Conservation (phyloP, 2,113 vertebrate species). For the Gadus macrocephalus region DNA sequence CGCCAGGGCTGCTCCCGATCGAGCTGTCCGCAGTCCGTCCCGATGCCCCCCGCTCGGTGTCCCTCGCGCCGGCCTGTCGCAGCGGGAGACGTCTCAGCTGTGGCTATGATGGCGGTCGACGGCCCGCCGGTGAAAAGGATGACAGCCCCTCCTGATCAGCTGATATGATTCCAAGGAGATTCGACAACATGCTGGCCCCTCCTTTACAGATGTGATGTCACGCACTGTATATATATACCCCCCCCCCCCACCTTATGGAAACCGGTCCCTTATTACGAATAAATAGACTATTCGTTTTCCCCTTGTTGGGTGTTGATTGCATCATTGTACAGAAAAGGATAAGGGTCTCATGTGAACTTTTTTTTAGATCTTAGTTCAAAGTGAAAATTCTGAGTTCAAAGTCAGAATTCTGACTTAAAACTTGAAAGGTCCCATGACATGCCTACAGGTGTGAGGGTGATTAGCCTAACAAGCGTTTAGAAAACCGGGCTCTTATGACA, state of each 20-base stretch:
- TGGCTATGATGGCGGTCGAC: background rate
- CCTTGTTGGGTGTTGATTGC: too few relatives aligned
- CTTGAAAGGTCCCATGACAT: too few relatives aligned
- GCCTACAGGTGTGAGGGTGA: too few relatives aligned
- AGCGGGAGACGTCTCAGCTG: background rate
- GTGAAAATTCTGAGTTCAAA: too few relatives aligned
- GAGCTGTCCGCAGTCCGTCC: background rate
- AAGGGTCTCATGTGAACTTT: too few relatives aligned
- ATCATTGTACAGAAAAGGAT: too few relatives aligned
- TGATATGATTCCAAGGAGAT: background rate
- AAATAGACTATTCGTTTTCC: too few relatives aligned
- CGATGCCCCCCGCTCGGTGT: slow-evolving; percentile 33
- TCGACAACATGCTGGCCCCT: slow-evolving; percentile 35
- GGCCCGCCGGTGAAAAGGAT: background rate
- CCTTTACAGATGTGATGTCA: slow-evolving; percentile 54
- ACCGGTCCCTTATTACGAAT: too few relatives aligned
- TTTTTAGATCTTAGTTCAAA: too few relatives aligned
- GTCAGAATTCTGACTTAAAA: too few relatives aligned
- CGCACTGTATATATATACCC: background rate
- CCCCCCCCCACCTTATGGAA: background rate
- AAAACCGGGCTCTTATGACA: too few relatives aligned
- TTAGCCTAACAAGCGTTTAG: too few relatives aligned
- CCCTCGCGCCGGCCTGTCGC: background rate
- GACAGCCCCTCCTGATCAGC: background rate
- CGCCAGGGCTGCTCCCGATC: slow-evolving; percentile 14